Evolutionary conservation across 2,888 invertebrate genomes (phyloP).

Genomic region (Eumerus sabulonum): DNA sequence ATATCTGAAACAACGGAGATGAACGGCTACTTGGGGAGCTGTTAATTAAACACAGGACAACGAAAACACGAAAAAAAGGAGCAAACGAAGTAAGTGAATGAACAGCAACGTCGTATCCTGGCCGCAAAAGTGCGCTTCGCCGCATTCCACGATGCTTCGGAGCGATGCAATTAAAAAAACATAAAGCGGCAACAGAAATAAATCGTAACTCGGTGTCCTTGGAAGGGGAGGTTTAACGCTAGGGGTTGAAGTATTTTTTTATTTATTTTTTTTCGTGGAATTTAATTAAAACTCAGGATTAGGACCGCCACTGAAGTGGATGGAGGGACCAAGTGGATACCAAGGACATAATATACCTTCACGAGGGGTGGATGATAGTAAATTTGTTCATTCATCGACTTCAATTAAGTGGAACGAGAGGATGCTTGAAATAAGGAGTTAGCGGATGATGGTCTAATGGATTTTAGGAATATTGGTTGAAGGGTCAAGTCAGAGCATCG

Average conservation of each 20-base stretch:
- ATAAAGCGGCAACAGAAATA: slow-evolving; percentile 23
- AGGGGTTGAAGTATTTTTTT: not conserved
- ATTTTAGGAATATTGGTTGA: too few species aligned
- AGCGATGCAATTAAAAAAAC: slow-evolving; percentile 27
- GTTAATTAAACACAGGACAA: slow-evolving; percentile 27
- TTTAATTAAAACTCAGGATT: slow-evolving; percentile 34
- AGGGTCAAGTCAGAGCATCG: too few species aligned
- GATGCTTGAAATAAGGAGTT: too few species aligned
- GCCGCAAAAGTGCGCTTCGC: slow-evolving; percentile 18
- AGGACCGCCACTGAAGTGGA: not conserved
- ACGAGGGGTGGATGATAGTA: too few species aligned
- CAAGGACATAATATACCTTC: too few species aligned
- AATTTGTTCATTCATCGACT: too few species aligned
- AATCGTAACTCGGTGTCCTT: slow-evolving; percentile 44
- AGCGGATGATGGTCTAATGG: too few species aligned
- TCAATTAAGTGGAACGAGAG: too few species aligned
- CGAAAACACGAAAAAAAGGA: not conserved
- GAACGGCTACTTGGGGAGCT: slow-evolving; percentile 9
- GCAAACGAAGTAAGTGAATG: not conserved
- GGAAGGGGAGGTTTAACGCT: not conserved
- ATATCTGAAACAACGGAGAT: slow-evolving; percentile 3
- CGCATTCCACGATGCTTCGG: not conserved
- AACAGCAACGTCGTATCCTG: not conserved
- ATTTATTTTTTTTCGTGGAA: slow-evolving; percentile 12
- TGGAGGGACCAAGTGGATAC: too few species aligned